These are phyloP conservation scores for Thumatha senex DNA, from an alignment of 2,888 invertebrate genomes.

Conservation along the genomic window DNA sequence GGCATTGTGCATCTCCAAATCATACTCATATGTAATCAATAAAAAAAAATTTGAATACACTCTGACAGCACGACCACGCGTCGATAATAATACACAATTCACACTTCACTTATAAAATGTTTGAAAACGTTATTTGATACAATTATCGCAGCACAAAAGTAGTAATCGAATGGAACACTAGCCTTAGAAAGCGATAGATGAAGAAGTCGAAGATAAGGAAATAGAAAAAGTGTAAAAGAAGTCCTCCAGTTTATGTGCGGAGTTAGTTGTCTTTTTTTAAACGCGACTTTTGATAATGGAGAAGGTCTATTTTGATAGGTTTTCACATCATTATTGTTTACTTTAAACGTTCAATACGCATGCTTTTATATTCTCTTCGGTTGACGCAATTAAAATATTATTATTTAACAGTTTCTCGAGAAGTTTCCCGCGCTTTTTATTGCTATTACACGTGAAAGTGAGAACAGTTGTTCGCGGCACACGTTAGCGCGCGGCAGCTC, in stretches of 20 bases:
- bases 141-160: slow-evolving; percentile 20
- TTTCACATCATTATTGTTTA: slow-evolving; percentile 58
- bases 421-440: slow-evolving; percentile 61
- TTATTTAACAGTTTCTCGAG: slow-evolving; percentile 41
- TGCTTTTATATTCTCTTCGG: slow-evolving; percentile 42
- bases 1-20: slow-evolving; percentile 67
- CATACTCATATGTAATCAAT: slow-evolving; percentile 73
- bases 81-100: slow-evolving; percentile 38
- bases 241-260: slow-evolving; percentile 29
- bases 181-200: slow-evolving; percentile 25
- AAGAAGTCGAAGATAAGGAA: slow-evolving; percentile 48
- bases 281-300: slow-evolving; percentile 26
- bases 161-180: slow-evolving; percentile 24
- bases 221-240: slow-evolving; percentile 48
- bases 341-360: slow-evolving; percentile 56
- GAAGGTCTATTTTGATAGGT: slow-evolving; percentile 42
- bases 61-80: slow-evolving; percentile 27
- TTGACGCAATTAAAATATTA: slow-evolving; percentile 1
- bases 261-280: slow-evolving; percentile 29
- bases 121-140: slow-evolving; percentile 18
- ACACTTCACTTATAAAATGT: slow-evolving; percentile 39
- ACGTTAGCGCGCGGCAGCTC: slow-evolving; percentile 66
- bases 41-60: slow-evolving; percentile 36
- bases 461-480: slow-evolving; percentile 41
- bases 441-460: slow-evolving; percentile 66